Evolutionary conservation across 2,797 vertebrate species (phyloP).

Genomic region (Poeciliopsis infans): DNA sequence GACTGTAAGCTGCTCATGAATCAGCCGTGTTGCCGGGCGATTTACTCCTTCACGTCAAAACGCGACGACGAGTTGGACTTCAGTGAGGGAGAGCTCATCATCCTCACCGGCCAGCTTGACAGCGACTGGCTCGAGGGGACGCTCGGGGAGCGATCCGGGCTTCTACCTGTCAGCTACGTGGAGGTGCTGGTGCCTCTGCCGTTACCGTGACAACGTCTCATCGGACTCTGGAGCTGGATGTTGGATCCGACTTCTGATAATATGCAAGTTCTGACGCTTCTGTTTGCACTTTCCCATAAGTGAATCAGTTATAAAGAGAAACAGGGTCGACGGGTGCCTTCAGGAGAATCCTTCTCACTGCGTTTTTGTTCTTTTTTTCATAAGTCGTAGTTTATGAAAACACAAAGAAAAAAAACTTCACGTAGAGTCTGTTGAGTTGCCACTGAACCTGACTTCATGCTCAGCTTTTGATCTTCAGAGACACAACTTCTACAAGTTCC

Average conservation of each 20-base stretch:
- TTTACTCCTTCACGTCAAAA: conserved; percentile 88
- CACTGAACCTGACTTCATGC: neutral
- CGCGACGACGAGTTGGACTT: conserved; percentile 89
- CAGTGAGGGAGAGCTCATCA: conserved; percentile 90
- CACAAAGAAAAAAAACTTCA: neutral
- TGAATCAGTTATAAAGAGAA: conserved; percentile 10
- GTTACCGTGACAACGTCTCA: conserved; percentile 66
- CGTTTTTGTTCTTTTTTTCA: neutral
- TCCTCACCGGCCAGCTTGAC: conserved; percentile 87
- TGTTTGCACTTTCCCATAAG: conserved; percentile 46
- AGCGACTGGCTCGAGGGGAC: conserved; percentile 91
- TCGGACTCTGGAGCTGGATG: neutral
- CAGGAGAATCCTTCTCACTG: neutral
- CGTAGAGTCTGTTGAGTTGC: too few relatives aligned
- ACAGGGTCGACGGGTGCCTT: conserved; percentile 6
- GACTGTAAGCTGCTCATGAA: conserved; percentile 80
- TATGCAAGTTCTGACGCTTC: conserved; percentile 40
- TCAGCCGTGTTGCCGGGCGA: conserved; percentile 90
- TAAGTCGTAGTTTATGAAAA: neutral
- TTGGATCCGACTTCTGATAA: neutral
- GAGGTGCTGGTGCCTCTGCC: conserved; percentile 90
- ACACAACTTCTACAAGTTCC: neutral
- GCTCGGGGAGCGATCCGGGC: conserved; percentile 83
- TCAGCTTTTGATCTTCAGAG: neutral
- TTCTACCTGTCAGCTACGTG: conserved; percentile 91